phyloP scores from a whole-genome alignment of 2,113 vertebrate species.

The Bos indicus region DNA sequence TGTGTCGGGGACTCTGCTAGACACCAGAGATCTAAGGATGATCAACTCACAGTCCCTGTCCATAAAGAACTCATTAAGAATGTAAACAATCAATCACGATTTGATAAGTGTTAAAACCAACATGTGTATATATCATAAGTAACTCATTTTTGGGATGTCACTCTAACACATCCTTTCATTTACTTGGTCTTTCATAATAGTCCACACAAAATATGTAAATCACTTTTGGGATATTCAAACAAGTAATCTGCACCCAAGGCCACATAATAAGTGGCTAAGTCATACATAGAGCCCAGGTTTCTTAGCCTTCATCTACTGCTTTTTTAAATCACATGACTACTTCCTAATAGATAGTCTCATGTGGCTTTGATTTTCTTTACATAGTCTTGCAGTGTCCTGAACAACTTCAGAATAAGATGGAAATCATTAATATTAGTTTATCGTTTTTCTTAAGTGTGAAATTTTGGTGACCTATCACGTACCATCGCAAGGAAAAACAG shows the following conservation, averaged over 20 bases:
- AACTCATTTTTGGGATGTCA: not conserved
- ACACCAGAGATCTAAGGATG: not conserved
- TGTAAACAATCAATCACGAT: not conserved
- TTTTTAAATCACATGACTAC: not conserved
- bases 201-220: not conserved
- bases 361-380: not conserved
- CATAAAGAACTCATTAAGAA: not conserved
- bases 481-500: not conserved
- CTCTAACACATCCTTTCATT: not conserved
- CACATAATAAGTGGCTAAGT: not conserved
- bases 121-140: not conserved
- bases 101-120: slow-evolving; percentile 25
- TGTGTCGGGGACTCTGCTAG: not conserved
- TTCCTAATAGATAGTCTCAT: not conserved
- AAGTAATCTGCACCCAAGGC: not conserved
- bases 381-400: not conserved
- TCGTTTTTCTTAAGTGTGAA: not conserved
- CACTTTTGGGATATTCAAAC: not conserved
- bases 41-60: not conserved
- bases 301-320: not conserved
- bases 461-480: not conserved
- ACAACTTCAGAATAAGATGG: not conserved
- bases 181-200: not conserved
- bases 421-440: not conserved
- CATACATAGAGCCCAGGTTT: not conserved